phyloP scores from a whole-genome alignment of 2,888 invertebrate genomes.

The Tetragonisca angustula region DNA sequence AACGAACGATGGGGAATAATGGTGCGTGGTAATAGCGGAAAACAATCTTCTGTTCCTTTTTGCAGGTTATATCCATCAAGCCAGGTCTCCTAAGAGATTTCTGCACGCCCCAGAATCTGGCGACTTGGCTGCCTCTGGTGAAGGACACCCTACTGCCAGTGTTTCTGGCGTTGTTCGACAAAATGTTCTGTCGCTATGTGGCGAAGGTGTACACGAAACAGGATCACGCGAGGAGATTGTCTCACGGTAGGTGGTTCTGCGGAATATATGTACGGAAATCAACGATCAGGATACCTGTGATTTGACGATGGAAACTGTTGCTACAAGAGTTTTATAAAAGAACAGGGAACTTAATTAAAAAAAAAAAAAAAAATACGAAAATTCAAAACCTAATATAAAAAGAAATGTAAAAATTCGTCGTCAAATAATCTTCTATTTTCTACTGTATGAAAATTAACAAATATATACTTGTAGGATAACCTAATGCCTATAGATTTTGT shows the following conservation, averaged over 20 bases:
- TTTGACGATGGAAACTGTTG: too few relatives aligned
- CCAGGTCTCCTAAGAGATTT: conserved; percentile 85
- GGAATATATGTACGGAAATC: too few relatives aligned
- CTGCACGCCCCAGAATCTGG: conserved; percentile 85
- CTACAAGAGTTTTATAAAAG: too few relatives aligned
- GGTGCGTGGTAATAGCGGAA: background rate
- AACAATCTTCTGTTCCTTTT: conserved; percentile 36
- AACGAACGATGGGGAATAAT: background rate
- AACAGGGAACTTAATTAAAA: too few relatives aligned
- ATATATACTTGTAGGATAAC: too few relatives aligned
- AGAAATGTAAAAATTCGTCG: too few relatives aligned
- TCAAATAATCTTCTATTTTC: too few relatives aligned
- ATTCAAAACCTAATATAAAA: too few relatives aligned
- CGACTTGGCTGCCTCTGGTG: conserved; percentile 86
- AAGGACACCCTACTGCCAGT: conserved; percentile 86
- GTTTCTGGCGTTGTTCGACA: conserved; percentile 86
- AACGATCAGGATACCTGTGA: too few relatives aligned
- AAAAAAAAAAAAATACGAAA: too few relatives aligned
- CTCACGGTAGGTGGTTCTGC: conserved; percentile 75
- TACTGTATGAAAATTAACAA: too few relatives aligned
- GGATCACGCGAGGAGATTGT: conserved; percentile 76
- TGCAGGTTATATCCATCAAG: conserved; percentile 85
- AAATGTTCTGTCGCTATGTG: conserved; percentile 86
- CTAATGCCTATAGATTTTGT: too few relatives aligned
- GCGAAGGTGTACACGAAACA: conserved; percentile 85